Conservation (phyloP, 2,113 vertebrate genomes). For the Leucoraja erinaceus region DNA sequence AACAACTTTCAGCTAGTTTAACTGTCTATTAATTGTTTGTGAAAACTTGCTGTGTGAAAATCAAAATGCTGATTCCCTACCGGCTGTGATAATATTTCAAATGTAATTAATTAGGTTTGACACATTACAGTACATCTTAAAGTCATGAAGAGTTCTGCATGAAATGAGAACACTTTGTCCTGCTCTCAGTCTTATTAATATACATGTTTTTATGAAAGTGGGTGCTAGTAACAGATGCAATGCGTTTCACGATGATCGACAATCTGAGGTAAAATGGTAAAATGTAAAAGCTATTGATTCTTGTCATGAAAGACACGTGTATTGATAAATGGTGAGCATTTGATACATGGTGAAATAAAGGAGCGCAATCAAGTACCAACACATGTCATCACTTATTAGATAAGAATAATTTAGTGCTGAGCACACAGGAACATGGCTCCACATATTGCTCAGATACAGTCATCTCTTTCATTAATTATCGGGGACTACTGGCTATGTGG, state of each 20-base stretch:
- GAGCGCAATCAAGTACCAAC: constrained; percentile 46
- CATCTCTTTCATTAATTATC: constrained; percentile 47
- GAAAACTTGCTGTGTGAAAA: neutral
- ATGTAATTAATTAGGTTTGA: neutral
- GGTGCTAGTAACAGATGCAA: neutral
- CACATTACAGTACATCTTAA: neutral
- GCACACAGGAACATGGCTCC: constrained; percentile 46
- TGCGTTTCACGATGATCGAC: neutral
- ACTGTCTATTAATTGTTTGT: neutral
- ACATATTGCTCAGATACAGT: constrained; percentile 46
- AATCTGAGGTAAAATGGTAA: neutral
- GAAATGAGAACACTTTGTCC: neutral
- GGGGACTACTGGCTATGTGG: neutral
- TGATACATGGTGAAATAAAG: constrained; percentile 49
- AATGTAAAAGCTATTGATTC: neutral
- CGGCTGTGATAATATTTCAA: neutral
- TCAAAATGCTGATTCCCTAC: neutral
- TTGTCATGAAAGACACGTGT: constrained; percentile 6
- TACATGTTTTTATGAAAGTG: neutral
- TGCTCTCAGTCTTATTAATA: neutral
- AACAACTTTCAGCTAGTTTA: neutral
- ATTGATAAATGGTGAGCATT: constrained; percentile 48
- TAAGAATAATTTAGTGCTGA: constrained; percentile 45
- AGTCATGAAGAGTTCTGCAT: neutral
- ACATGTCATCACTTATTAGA: constrained; percentile 50